phyloP scores from a whole-genome alignment of 64 coral and sea anemone genomes.

The Trachythela sp. region DNA sequence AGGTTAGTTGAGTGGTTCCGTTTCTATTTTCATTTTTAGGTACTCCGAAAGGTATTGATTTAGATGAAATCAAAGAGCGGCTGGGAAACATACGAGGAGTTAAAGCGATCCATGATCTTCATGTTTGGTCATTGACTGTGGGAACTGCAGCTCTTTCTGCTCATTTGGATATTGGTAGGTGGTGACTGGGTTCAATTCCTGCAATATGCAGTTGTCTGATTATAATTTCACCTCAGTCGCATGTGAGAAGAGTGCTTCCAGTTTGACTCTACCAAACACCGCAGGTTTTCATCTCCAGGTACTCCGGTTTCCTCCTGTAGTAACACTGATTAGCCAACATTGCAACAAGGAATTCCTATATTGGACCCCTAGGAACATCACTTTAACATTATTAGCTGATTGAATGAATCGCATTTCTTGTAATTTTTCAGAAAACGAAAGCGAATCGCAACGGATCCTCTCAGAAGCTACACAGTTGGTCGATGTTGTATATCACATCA shows the following conservation, averaged over 20 bases:
- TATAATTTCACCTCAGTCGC: no score
- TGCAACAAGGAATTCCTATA: not conserved
- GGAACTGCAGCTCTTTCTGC: conserved; percentile 75
- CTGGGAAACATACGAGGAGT: conserved; percentile 74
- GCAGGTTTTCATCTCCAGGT: no score
- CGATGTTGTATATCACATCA: not conserved
- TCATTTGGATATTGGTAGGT: conserved; percentile 84
- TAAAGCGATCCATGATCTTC: conserved; percentile 81
- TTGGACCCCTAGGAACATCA: no score
- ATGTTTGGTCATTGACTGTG: conserved; percentile 95
- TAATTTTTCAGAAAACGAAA: not conserved
- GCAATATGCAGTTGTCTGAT: no score
- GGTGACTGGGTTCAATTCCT: not conserved
- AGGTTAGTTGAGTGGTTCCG: no score
- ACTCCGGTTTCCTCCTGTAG: no score
- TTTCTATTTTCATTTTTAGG: conserved; percentile 35
- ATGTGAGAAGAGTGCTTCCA: no score
- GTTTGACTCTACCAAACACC: no score
- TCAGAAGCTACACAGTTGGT: not conserved
- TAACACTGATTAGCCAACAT: no score
- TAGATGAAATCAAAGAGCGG: conserved; percentile 63
- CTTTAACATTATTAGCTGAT: no score
- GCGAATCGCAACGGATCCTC: not conserved
- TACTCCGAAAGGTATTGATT: conserved; percentile 84
- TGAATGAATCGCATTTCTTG: not conserved